phyloP scores from a whole-genome alignment of 2,797 vertebrate species.

The Rhabdophis nuchalis region DNA sequence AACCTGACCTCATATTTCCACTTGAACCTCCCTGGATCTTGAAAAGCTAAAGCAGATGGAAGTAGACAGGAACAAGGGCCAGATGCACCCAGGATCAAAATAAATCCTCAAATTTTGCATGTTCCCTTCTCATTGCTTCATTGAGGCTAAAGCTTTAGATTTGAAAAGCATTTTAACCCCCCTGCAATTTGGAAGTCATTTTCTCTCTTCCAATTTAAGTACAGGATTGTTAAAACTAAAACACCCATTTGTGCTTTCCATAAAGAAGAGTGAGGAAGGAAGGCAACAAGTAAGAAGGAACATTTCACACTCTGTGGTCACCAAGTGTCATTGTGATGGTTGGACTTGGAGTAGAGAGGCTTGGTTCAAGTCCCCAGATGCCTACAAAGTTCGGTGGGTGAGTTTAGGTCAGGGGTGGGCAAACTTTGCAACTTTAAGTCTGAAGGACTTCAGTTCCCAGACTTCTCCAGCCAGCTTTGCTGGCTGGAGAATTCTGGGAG shows the following conservation, averaged over 20 bases:
- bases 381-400: neutral
- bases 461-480: too few species aligned
- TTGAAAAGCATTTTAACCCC: neutral
- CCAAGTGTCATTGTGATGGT: neutral
- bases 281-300: neutral
- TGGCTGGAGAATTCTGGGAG: too few species aligned
- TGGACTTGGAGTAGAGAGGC: neutral
- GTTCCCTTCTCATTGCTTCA: neutral
- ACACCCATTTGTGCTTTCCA: neutral
- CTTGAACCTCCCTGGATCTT: neutral
- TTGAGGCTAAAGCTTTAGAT: too few species aligned
- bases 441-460: too few species aligned
- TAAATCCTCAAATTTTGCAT: neutral
- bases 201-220: neutral
- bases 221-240: neutral
- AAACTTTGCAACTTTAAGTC: too few species aligned
- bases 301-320: neutral
- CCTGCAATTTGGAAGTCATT: neutral
- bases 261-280: neutral
- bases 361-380: neutral
- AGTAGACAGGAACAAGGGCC: neutral
- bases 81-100: neutral
- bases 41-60: neutral
- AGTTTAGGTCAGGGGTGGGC: too few species aligned
- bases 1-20: neutral